Evolutionary conservation across 2,888 invertebrate species (phyloP).

Genomic region (Drosophila eohydei): DNA sequence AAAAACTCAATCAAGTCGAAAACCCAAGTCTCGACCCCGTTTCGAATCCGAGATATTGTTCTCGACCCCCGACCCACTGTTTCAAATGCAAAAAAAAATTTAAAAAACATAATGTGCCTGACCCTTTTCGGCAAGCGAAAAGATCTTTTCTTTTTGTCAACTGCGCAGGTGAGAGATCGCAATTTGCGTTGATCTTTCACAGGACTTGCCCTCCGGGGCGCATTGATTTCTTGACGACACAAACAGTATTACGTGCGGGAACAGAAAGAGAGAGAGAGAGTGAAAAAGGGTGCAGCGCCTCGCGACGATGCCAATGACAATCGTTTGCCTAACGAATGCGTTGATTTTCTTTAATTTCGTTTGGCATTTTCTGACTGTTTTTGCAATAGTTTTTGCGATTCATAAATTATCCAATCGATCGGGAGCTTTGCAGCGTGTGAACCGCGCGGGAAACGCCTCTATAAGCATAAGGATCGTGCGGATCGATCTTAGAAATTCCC

Average conservation of each 20-base stretch:
- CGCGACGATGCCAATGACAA: conserved; percentile 51
- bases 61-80: conserved; percentile 46
- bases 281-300: conserved; percentile 44
- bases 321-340: conserved; percentile 64
- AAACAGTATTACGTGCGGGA: conserved; percentile 38
- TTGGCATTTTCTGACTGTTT: conserved; percentile 58
- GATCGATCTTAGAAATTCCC: conserved; percentile 51
- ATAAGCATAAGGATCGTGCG: background rate
- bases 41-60: conserved; percentile 29
- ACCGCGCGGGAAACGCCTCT: conserved; percentile 35
- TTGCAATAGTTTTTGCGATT: conserved; percentile 61
- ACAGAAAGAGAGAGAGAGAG: background rate
- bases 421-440: conserved; percentile 49
- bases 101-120: conserved; percentile 30
- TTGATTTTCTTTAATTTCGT: conserved; percentile 61
- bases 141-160: conserved; percentile 63
- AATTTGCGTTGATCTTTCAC: conserved; percentile 61
- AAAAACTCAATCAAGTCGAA: conserved; percentile 77
- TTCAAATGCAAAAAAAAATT: conserved; percentile 61
- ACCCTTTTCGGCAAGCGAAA: conserved; percentile 57
- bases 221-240: conserved; percentile 73
- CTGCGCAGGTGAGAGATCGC: conserved; percentile 74
- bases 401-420: conserved; percentile 58
- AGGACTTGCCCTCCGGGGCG: conserved; percentile 53
- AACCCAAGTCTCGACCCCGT: conserved; percentile 66